Percentiles rank a stretch among this genome's conserved stretches.
phyloP scores from a whole-genome alignment of 2,113 vertebrate species.

The Gobius niger region DNA sequence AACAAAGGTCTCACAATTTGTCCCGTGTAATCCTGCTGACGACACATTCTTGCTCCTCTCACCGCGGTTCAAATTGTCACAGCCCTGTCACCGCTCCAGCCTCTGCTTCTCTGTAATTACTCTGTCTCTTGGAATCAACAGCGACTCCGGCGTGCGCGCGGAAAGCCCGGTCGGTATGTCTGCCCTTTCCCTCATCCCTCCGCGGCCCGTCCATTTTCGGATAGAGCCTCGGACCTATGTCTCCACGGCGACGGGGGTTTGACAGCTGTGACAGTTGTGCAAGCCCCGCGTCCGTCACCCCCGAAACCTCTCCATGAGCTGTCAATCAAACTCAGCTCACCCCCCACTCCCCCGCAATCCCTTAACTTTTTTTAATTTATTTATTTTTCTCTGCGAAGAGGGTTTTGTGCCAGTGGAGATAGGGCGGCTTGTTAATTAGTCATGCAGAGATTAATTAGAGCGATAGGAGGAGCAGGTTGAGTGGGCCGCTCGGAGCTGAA shows the following conservation, averaged over 20 bases:
- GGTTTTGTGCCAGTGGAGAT: slow-evolving; percentile 42
- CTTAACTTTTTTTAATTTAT: not conserved
- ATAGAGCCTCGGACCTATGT: slow-evolving; percentile 29
- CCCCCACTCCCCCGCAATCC: not conserved
- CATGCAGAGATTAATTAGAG: slow-evolving; percentile 72
- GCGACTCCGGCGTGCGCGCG: slow-evolving; percentile 21
- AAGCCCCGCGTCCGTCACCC: slow-evolving; percentile 36
- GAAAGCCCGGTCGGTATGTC: slow-evolving; percentile 4
- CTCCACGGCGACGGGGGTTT: slow-evolving; percentile 16
- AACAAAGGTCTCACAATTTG: not conserved
- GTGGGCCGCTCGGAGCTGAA: slow-evolving; percentile 21
- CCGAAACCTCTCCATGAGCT: slow-evolving; percentile 27
- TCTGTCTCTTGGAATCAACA: slow-evolving; percentile 29
- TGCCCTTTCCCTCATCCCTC: slow-evolving; percentile 30
- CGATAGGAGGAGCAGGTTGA: slow-evolving; percentile 54
- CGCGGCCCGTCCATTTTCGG: slow-evolving; percentile 32
- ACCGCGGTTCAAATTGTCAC: not conserved
- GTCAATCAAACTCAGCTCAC: slow-evolving; percentile 42
- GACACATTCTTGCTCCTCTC: not conserved
- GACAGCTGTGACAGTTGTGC: slow-evolving; percentile 45
- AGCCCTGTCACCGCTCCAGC: slow-evolving; percentile 13
- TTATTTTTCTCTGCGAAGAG: slow-evolving; percentile 16
- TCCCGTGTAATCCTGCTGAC: not conserved
- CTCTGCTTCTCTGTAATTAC: slow-evolving; percentile 43
- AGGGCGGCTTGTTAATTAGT: slow-evolving; percentile 69